These are phyloP conservation scores for Poeciliopsis paucimaculata DNA, from an alignment of 2,797 vertebrate genomes.

Conservation along the genomic window DNA sequence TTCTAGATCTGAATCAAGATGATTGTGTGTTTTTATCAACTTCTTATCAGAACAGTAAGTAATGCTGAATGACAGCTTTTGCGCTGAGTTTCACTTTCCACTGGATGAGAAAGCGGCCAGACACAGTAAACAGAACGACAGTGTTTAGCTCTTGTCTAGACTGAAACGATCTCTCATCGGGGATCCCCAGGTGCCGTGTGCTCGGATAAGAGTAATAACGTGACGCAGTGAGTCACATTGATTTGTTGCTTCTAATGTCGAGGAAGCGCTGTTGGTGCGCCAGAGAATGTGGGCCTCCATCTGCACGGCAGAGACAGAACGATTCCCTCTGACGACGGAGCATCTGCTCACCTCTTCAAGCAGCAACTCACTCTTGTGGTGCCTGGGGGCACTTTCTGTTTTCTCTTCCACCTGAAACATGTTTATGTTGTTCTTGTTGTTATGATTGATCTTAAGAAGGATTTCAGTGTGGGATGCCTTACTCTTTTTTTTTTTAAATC, in stretches of 20 bases:
- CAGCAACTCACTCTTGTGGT: constrained; percentile 23
- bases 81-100: not conserved
- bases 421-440: constrained; percentile 7
- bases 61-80: not conserved
- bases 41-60: not conserved
- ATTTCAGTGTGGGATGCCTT: not conserved
- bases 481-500: not conserved
- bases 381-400: constrained; percentile 34
- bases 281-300: constrained; percentile 37
- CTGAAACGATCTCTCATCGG: constrained; percentile 35
- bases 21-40: not conserved
- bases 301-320: constrained; percentile 36
- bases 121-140: not conserved
- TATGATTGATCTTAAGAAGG: constrained; percentile 13
- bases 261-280: constrained; percentile 11
- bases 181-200: constrained; percentile 8
- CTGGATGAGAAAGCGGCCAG: not conserved
- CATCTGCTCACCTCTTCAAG: constrained; percentile 59
- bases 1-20: not conserved
- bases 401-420: constrained; percentile 28
- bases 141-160: constrained; percentile 33
- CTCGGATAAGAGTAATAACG: constrained; percentile 27
- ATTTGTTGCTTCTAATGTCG: constrained; percentile 16
- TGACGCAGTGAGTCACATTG: constrained; percentile 8
- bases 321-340: constrained; percentile 46